Base-by-base conservation (phyloP, 2,888 invertebrate genomes). In the Eudemis profundana region DNA sequence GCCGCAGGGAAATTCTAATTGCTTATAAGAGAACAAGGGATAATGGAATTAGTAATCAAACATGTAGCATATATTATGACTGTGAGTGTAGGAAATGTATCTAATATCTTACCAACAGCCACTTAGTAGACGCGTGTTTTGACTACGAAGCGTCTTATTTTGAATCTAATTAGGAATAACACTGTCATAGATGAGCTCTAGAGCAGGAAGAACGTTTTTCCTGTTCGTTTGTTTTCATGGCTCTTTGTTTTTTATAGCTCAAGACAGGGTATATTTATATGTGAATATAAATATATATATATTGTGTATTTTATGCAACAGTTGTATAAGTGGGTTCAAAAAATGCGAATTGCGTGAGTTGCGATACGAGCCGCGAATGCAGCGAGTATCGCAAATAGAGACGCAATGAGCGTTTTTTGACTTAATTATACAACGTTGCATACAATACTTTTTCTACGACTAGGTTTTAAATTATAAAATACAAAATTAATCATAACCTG, bases 181-280 rank as follows among this genome's bases (percentile, higher is more conserved):
- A 46, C 27, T 29, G 56, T 42, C 54, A n/a, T 27, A 54, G 10
- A 29, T 33, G 33, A 38, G 17, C 42, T 44, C 56, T 56, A 19
- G 42, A 29, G 29, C 42, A 56, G 56, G 56, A 56, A 56, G 42
- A 10, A 29, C 17, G 29, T 5, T 42, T 56, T 56, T 56, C 56
- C 56, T 44, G 56, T 10, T 17, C 5, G n/a, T 12, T 40, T 10
- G 27, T 54, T 56, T 56, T 56, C 56, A 42, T 56, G 56, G 42
- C 23, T 7, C 27, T n/a, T 42, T 1, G 10, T 46, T 5, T 15
- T 15, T 56, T 29, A 19, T 56, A n/a, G 8, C 7, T 1, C 4
- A 42, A 56, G 17, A 36, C 46, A 17, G 33, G 12, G 19, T 21
- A n/a, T 1, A 4, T 3, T 14, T n/a, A n/a, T n/a, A n/a, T n/a